A percentile compares a stretch with the other conserved stretches of the same genome.
Evolutionary conservation across 2,797 vertebrate species (phyloP).

Genomic region (Myiotriccus ornatus): DNA sequence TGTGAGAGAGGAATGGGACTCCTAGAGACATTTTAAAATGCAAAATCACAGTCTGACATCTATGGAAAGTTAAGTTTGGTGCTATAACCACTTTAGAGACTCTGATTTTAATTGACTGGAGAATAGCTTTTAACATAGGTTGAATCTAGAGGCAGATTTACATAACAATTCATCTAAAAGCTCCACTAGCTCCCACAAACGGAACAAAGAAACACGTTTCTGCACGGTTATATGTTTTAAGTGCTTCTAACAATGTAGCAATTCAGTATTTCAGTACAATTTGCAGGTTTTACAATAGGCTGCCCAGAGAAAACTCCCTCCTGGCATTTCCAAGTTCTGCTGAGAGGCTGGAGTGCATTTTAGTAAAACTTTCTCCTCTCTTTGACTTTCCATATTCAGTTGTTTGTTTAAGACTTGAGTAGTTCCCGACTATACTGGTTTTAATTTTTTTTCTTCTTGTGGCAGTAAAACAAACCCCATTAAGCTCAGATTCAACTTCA

Average conservation of each 20-base stretch:
- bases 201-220: background rate
- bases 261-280: background rate
- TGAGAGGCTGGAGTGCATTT: background rate
- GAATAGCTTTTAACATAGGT: background rate
- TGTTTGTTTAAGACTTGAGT: background rate
- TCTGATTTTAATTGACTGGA: conserved; percentile 2
- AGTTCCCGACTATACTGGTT: background rate
- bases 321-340: background rate
- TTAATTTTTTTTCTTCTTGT: background rate
- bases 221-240: background rate
- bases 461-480: background rate
- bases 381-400: background rate
- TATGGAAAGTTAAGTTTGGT: background rate
- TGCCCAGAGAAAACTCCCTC: background rate
- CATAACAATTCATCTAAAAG: conserved; percentile 7
- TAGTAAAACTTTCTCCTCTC: background rate
- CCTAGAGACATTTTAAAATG: background rate
- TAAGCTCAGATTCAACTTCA: background rate
- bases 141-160: background rate
- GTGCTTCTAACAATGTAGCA: background rate
- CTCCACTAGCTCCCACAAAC: background rate
- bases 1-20: background rate
- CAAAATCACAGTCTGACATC: background rate
- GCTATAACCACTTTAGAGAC: background rate
- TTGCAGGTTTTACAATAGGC: background rate